Conservation (phyloP, 2,888 invertebrate genomes). For the Tetramorium bicarinatum region DNA sequence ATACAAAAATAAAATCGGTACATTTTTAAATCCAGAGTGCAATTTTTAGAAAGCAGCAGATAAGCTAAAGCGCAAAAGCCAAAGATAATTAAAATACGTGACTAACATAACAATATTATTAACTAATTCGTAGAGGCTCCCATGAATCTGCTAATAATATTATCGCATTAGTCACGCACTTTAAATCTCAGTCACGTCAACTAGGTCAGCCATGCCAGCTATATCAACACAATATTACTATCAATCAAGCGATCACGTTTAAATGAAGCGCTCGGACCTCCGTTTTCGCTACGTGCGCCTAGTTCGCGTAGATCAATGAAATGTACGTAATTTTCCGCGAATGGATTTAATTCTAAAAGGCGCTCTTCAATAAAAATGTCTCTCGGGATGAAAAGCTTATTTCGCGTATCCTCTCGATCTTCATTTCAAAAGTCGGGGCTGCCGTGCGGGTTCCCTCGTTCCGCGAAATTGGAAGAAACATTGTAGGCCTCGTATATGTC, state of each 20-base stretch:
- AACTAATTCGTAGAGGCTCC: slow-evolving; percentile 10
- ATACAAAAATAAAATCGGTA: neutral
- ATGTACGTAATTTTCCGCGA: neutral
- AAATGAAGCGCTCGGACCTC: slow-evolving; percentile 21
- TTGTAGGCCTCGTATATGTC: slow-evolving; percentile 13
- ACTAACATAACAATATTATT: neutral
- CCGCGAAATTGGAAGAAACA: slow-evolving; percentile 50
- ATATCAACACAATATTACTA: slow-evolving; percentile 24
- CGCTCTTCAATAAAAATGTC: slow-evolving; percentile 11
- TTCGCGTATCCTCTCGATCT: neutral
- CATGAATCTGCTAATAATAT: slow-evolving; percentile 31
- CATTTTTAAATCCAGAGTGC: neutral
- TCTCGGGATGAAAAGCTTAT: slow-evolving; percentile 5
- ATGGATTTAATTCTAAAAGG: slow-evolving; percentile 26
- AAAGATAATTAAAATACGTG: neutral
- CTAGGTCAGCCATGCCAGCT: neutral
- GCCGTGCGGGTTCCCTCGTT: slow-evolving; percentile 8
- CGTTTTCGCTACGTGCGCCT: slow-evolving; percentile 15
- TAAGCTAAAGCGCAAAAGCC: neutral
- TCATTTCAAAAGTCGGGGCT: neutral
- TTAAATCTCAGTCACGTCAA: slow-evolving; percentile 50
- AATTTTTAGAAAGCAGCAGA: neutral
- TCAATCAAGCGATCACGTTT: slow-evolving; percentile 21
- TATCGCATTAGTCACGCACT: slow-evolving; percentile 20
- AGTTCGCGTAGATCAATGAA: neutral